Conservation (phyloP, 2,888 invertebrate genomes). For the Petrolisthes manimaculis region DNA sequence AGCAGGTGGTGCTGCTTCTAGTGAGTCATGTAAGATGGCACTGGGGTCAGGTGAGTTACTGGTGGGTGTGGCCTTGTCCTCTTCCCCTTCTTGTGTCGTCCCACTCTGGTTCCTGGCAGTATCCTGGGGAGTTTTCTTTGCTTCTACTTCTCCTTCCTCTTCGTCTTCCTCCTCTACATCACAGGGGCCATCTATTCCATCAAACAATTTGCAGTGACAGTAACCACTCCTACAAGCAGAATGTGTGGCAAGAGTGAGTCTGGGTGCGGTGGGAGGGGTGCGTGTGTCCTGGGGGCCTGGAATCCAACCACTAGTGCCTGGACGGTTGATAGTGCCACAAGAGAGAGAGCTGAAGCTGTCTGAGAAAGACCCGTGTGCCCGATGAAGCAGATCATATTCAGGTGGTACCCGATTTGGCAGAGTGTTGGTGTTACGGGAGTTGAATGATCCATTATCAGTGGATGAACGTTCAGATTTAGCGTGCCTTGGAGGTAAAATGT, state of each 20-base stretch:
- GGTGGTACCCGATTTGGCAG: conserved; percentile 42
- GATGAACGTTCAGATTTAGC: conserved; percentile 60
- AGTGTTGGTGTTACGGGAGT: conserved; percentile 64
- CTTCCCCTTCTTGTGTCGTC: not conserved
- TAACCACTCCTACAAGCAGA: conserved; percentile 50
- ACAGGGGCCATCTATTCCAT: conserved; percentile 47
- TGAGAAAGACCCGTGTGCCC: conserved; percentile 56
- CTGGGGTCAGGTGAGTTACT: not conserved
- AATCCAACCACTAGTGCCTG: conserved; percentile 12
- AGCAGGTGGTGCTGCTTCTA: not conserved
- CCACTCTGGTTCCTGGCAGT: not conserved
- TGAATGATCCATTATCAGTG: conserved; percentile 61
- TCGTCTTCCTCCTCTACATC: conserved; percentile 45
- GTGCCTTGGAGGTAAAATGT: conserved; percentile 50
- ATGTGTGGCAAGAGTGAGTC: conserved; percentile 29
- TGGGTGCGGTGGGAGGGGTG: conserved; percentile 35
- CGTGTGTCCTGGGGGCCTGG: conserved; percentile 20
- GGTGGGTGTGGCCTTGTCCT: not conserved
- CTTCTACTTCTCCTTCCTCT: conserved; percentile 26
- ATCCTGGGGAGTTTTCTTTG: not conserved
- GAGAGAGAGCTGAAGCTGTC: conserved; percentile 62
- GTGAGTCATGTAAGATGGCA: not conserved
- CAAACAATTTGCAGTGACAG: conserved; percentile 61
- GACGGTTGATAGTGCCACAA: conserved; percentile 51
- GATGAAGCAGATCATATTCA: conserved; percentile 44